A percentile compares a stretch with the other conserved stretches of the same genome.
phyloP scores from a whole-genome alignment of 2,797 vertebrate genomes.

The Lateolabrax maculatus region DNA sequence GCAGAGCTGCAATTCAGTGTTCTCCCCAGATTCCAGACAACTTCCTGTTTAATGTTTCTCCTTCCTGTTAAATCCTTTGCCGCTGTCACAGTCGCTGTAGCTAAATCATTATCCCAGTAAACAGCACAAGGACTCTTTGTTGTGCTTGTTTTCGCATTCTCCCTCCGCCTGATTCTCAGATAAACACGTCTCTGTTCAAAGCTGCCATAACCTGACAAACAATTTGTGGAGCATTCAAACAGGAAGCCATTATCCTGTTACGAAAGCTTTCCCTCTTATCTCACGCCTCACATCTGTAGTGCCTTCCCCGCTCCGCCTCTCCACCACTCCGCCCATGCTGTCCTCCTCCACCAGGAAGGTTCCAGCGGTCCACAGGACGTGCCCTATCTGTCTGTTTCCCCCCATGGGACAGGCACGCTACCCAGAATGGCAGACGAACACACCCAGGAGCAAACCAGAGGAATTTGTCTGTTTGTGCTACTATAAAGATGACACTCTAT shows the following conservation, averaged over 20 bases:
- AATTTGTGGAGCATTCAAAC: slow-evolving; percentile 76
- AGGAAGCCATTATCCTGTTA: slow-evolving; percentile 85
- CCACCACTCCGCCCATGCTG: slow-evolving; percentile 64
- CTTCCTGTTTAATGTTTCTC: slow-evolving; percentile 81
- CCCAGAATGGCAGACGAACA: slow-evolving; percentile 60
- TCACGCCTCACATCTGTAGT: slow-evolving; percentile 79
- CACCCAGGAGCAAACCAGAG: slow-evolving; percentile 68
- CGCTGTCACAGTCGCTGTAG: slow-evolving; percentile 50
- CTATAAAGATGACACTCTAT: slow-evolving; percentile 47
- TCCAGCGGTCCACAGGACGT: slow-evolving; percentile 79
- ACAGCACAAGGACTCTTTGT: slow-evolving; percentile 64
- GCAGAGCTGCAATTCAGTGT: slow-evolving; percentile 14
- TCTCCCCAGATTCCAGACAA: slow-evolving; percentile 60
- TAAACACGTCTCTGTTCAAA: slow-evolving; percentile 78
- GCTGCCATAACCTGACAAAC: slow-evolving; percentile 70
- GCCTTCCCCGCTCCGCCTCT: slow-evolving; percentile 55
- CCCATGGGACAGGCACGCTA: slow-evolving; percentile 56
- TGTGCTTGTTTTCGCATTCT: slow-evolving; percentile 65
- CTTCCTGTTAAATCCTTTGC: slow-evolving; percentile 71
- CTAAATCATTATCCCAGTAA: slow-evolving; percentile 75
- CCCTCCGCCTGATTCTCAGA: slow-evolving; percentile 58
- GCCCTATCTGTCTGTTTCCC: slow-evolving; percentile 71
- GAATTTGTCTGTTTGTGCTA: slow-evolving; percentile 73
- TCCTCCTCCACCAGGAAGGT: slow-evolving; percentile 54
- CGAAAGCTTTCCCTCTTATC: slow-evolving; percentile 80